Evolutionary conservation across 2,113 vertebrate species (phyloP).

Genomic region (Larimichthys polyactis): DNA sequence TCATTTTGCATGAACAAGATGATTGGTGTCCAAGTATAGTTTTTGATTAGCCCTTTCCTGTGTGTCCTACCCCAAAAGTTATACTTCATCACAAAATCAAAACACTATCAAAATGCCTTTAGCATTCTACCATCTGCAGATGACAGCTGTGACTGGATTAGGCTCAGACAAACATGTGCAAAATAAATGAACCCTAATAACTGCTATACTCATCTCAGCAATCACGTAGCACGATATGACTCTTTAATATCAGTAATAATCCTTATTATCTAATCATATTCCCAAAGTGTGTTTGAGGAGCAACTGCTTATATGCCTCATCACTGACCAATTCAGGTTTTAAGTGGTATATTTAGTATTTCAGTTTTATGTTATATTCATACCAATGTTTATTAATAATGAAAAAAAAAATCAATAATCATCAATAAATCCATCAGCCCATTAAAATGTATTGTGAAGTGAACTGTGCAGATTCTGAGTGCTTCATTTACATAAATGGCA

Average conservation of each 20-base stretch:
- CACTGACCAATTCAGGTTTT: background rate
- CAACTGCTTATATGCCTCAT: constrained; percentile 8
- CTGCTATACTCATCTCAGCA: background rate
- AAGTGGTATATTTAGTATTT: background rate
- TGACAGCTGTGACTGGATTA: constrained; percentile 40
- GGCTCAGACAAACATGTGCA: background rate
- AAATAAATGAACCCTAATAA: constrained; percentile 19
- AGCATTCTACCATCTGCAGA: background rate
- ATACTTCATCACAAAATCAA: background rate
- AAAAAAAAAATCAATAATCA: background rate
- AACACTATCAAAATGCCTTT: constrained; percentile 3
- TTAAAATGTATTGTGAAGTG: too few species aligned
- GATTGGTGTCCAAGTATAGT: background rate
- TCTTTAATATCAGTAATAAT: constrained; percentile 28
- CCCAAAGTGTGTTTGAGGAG: constrained; percentile 7
- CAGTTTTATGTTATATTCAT: background rate
- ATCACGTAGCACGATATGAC: background rate
- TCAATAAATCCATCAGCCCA: too few species aligned
- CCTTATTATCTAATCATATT: constrained; percentile 8
- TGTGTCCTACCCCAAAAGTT: background rate
- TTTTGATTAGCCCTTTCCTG: background rate
- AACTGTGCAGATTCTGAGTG: background rate
- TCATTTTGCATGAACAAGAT: too few species aligned
- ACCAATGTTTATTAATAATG: background rate
- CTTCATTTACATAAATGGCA: too few species aligned